These are phyloP conservation scores for Caenorhabditis wallacei DNA, from an alignment of 2,888 invertebrate species.

Conservation along the genomic window DNA sequence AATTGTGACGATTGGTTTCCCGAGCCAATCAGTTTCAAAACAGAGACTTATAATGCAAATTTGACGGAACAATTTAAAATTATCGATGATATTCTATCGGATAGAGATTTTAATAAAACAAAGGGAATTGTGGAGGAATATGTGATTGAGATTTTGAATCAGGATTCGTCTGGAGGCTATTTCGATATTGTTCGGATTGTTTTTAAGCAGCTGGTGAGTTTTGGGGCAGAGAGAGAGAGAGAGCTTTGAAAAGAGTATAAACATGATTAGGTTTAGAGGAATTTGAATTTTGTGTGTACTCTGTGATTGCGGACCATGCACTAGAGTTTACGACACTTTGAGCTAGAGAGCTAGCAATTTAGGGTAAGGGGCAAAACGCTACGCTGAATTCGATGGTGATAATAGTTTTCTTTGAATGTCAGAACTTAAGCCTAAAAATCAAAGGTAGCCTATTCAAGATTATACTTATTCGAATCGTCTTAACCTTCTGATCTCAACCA, in stretches of 20 bases:
- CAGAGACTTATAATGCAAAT: background rate
- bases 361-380: no score
- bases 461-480: background rate
- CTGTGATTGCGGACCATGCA: background rate
- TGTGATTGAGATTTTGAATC: conserved; percentile 15
- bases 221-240: background rate
- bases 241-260: no score
- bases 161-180: background rate
- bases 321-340: no score
- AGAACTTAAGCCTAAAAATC: no score
- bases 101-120: background rate
- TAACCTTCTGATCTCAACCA: background rate
- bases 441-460: no score
- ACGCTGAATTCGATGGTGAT: no score
- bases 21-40: conserved; percentile 15
- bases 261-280: background rate
- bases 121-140: background rate
- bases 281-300: no score
- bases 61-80: background rate
- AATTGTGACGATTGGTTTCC: conserved; percentile 25
- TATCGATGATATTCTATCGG: conserved; percentile 19
- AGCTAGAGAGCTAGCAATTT: no score
- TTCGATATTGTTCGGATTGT: conserved; percentile 4
- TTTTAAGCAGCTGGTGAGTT: conserved; percentile 25
- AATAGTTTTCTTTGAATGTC: no score